Base-by-base conservation (phyloP, 2,113 vertebrate species). In the Cynopterus brachyotis region DNA sequence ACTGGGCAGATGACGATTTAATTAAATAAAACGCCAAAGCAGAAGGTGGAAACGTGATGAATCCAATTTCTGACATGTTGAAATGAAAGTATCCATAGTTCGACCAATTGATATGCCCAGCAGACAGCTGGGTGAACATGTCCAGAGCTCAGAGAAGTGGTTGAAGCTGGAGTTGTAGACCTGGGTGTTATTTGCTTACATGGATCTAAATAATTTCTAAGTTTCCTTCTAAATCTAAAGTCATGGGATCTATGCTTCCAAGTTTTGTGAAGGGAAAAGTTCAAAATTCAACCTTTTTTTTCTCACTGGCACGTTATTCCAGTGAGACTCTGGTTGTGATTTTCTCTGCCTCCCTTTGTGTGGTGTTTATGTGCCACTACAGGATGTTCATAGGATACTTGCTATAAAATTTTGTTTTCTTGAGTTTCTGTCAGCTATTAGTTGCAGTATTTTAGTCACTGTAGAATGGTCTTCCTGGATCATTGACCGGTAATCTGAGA, bases 1-100 rank as follows among this genome's bases (percentile, higher is more conserved):
- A 26, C 80, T 57, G 37, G n/a, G 59, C 37, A 87, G 53, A 53
- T 47, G 69, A 83, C 40, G 30, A 66, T 76, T 83, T 89, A 59
- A 72, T 76, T 95, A 94, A 96, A 83, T 91, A 92, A 96, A 90
- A 84, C 30, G 78, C 13, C 78, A 83, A 64, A 55, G n/a, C 45
- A 84, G 53, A 79, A 84, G 24, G 55, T 60, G 13, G 50, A 16
- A 35, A 82, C 87, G 47, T 80, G n/a, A 94, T 66, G 37, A 57
- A n/a, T 75, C 17, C 20, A 59, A 28, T 89, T 93, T 79, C 35
- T 89, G 82, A 93, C 62, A 59, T 32, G 73, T 75, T 47, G 30
- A 90, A 60, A 57, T 82, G 55, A 57, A 73, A 83, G 50, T 66
- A 24, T n/a, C 26, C 22, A 4, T 37, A 70, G n/a, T 85, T 89